A percentile compares a stretch with the other conserved stretches of the same genome.
phyloP scores from a whole-genome alignment of 2,113 vertebrate genomes.

The Callochromis pleurospilus region DNA sequence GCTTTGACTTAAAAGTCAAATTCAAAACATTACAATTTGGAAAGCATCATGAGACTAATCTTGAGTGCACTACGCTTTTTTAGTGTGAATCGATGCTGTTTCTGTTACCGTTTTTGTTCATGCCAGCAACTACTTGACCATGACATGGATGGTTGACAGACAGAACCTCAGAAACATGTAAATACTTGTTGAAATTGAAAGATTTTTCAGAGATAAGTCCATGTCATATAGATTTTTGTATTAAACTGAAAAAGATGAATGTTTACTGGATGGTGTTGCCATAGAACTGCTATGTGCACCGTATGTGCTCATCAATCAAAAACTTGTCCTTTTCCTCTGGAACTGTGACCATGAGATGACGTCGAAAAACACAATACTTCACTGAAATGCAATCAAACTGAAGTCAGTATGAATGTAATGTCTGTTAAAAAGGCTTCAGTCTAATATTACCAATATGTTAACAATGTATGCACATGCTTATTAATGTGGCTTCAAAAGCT shows the following conservation, averaged over 20 bases:
- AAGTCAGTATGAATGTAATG: constrained; percentile 76
- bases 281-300: constrained; percentile 52
- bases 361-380: constrained; percentile 37
- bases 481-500: constrained; percentile 77
- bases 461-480: constrained; percentile 73
- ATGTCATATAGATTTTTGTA: constrained; percentile 46
- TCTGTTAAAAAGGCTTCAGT: constrained; percentile 75
- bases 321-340: constrained; percentile 43
- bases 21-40: neutral
- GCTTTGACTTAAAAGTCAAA: constrained; percentile 18
- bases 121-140: constrained; percentile 42
- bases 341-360: constrained; percentile 33
- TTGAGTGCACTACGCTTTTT: constrained; percentile 19
- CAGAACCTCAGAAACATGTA: constrained; percentile 67
- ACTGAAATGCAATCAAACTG: constrained; percentile 81
- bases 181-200: constrained; percentile 54
- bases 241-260: constrained; percentile 54
- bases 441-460: constrained; percentile 75
- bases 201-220: constrained; percentile 48
- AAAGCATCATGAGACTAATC: neutral
- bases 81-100: constrained; percentile 36
- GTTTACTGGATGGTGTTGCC: constrained; percentile 53
- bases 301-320: constrained; percentile 50
- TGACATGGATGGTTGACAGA: constrained; percentile 51
- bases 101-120: constrained; percentile 16